Percentiles rank a stretch among this genome's conserved stretches.
These are phyloP conservation scores for Deladenus siricidicola DNA, from an alignment of 2,888 invertebrate species.

Conservation along the genomic window DNA sequence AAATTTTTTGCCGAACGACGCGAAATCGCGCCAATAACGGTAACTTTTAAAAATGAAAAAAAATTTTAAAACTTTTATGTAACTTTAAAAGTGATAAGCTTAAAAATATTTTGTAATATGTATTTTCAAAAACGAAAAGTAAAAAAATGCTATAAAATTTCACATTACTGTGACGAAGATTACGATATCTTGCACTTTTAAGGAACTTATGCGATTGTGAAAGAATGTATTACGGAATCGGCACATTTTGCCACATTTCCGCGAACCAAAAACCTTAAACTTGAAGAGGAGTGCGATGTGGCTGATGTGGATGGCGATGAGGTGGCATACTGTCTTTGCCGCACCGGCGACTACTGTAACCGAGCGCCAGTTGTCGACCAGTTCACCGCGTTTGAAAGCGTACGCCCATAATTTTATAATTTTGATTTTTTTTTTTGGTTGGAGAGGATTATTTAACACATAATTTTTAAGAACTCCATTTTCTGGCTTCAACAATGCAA, in stretches of 20 bases:
- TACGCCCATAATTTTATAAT: constrained; percentile 13
- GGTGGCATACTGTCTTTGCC: constrained; percentile 37
- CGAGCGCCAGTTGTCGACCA: constrained; percentile 40
- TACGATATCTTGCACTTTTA: constrained; percentile 10
- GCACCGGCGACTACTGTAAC: constrained; percentile 32
- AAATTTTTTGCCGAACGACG: constrained; percentile 44
- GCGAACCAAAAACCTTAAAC: constrained; percentile 26
- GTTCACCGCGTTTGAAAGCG: constrained; percentile 43
- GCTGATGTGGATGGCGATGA: constrained; percentile 37
- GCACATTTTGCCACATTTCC: constrained; percentile 43
- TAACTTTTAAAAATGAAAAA: constrained; percentile 6
- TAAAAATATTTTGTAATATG: too few species aligned
- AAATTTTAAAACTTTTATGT: neutral
- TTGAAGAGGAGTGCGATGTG: constrained; percentile 46
- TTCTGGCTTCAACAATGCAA: too few species aligned
- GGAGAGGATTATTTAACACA: too few species aligned
- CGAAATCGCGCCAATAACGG: constrained; percentile 32
- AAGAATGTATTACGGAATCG: constrained; percentile 47
- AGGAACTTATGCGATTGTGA: constrained; percentile 47
- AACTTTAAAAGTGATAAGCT: neutral
- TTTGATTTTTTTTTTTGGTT: too few species aligned
- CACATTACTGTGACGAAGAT: neutral
- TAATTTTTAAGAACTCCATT: too few species aligned
- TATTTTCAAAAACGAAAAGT: neutral
- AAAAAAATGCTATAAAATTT: neutral